Percentiles rank a stretch among this genome's conserved stretches.
These are phyloP conservation scores for Sapajus apella DNA, from an alignment of 2,113 vertebrate species.

Conservation along the genomic window DNA sequence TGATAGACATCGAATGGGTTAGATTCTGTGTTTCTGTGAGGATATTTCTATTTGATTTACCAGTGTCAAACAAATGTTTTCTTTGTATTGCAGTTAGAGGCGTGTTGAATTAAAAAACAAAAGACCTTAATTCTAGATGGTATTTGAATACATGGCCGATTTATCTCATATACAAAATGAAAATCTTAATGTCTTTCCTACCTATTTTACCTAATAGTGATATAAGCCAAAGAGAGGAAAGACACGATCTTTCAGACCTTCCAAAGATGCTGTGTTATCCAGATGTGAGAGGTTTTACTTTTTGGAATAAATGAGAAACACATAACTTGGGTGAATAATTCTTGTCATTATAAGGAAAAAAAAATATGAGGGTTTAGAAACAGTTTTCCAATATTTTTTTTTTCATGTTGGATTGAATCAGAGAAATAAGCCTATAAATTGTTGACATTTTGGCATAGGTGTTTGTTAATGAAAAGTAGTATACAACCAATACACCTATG, in stretches of 20 bases:
- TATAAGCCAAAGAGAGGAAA: neutral
- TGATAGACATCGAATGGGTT: neutral
- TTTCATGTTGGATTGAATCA: neutral
- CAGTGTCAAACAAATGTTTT: neutral
- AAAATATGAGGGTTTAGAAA: neutral
- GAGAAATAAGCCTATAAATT: neutral
- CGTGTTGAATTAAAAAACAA: neutral
- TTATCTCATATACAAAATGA: neutral
- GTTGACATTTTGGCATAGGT: neutral
- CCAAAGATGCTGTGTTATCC: neutral
- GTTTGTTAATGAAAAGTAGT: neutral
- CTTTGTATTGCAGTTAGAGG: neutral
- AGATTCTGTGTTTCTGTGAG: neutral
- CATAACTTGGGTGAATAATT: neutral
- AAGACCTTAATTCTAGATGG: neutral
- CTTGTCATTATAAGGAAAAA: neutral
- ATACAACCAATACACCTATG: neutral
- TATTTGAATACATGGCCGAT: neutral
- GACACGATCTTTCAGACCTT: neutral
- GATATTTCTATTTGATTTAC: neutral
- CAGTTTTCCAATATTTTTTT: neutral
- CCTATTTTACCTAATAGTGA: neutral
- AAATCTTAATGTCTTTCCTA: neutral
- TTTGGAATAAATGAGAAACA: neutral
- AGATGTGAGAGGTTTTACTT: neutral